Evolutionary conservation across 2,888 invertebrate species (phyloP).

Genomic region (Drosophila setosimentum): DNA sequence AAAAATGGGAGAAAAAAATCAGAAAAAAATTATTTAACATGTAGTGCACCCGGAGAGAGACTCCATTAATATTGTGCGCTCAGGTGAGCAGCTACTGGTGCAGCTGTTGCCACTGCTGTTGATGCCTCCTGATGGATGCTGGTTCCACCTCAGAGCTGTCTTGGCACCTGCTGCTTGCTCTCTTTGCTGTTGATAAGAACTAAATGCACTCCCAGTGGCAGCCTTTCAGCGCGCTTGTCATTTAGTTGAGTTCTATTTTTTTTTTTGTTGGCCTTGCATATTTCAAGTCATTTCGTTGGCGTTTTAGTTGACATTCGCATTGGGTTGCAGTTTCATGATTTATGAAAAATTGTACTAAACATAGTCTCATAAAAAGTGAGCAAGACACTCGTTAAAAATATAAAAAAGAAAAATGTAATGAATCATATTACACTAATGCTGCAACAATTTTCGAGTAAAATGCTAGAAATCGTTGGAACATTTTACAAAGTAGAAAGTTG

Average conservation of each 20-base stretch:
- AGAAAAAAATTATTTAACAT: constrained; percentile 42
- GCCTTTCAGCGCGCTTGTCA: constrained; percentile 53
- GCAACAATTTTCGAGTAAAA: background rate
- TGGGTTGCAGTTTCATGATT: constrained; percentile 43
- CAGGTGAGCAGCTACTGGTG: constrained; percentile 43
- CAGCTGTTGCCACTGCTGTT: constrained; percentile 15
- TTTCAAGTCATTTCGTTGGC: constrained; percentile 50
- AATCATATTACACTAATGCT: background rate
- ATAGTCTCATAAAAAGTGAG: constrained; percentile 37
- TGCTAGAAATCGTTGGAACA: background rate
- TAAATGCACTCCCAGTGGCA: constrained; percentile 67
- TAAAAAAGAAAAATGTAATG: background rate
- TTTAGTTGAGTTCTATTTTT: constrained; percentile 42
- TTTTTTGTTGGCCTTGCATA: constrained; percentile 42
- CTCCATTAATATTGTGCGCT: constrained; percentile 72
- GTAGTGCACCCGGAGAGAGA: constrained; percentile 31
- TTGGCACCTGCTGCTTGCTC: constrained; percentile 24
- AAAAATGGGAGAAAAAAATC: constrained; percentile 12
- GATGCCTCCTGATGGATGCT: constrained; percentile 52
- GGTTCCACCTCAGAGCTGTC: constrained; percentile 37
- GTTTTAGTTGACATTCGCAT: constrained; percentile 62
- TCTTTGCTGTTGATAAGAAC: constrained; percentile 48
- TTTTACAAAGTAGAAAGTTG: background rate
- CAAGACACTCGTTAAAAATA: constrained; percentile 25
- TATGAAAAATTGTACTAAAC: constrained; percentile 56